Evolutionary conservation across 2,113 vertebrate genomes (phyloP).

Genomic region (Fregetta grallaria): DNA sequence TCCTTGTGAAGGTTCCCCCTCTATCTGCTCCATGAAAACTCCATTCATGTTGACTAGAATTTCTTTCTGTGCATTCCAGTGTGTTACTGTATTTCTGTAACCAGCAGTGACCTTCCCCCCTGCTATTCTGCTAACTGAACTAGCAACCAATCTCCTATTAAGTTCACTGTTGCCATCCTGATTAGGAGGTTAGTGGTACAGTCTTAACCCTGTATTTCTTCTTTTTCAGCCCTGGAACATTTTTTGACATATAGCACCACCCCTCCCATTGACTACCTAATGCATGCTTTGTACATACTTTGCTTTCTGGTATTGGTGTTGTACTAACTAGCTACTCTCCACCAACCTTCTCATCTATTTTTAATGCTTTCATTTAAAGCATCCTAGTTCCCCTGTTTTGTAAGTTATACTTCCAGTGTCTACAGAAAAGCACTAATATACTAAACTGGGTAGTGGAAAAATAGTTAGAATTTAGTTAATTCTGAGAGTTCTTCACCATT

Average conservation of each 20-base stretch:
- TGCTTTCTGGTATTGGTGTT: neutral
- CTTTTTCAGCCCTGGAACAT: neutral
- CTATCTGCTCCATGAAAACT: neutral
- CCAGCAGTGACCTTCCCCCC: neutral
- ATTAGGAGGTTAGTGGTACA: neutral
- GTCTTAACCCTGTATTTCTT: neutral
- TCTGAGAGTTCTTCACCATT: neutral
- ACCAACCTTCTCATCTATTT: neutral
- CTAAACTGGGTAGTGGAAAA: neutral
- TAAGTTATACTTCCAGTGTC: neutral
- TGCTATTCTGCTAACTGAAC: neutral
- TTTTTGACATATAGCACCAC: neutral
- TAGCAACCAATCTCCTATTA: too few species aligned
- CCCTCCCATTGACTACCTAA: neutral
- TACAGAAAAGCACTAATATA: neutral
- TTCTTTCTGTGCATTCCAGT: neutral
- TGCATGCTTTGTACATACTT: fast-evolving
- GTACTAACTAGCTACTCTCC: neutral
- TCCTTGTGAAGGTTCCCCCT: neutral
- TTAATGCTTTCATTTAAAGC: neutral
- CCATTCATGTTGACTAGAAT: neutral
- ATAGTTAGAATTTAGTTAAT: neutral
- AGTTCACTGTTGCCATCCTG: neutral
- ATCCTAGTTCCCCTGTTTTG: neutral
- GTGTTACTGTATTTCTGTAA: neutral